Conservation (phyloP, 1,140 invertebrate species). For the Hypothenemus hampei region DNA sequence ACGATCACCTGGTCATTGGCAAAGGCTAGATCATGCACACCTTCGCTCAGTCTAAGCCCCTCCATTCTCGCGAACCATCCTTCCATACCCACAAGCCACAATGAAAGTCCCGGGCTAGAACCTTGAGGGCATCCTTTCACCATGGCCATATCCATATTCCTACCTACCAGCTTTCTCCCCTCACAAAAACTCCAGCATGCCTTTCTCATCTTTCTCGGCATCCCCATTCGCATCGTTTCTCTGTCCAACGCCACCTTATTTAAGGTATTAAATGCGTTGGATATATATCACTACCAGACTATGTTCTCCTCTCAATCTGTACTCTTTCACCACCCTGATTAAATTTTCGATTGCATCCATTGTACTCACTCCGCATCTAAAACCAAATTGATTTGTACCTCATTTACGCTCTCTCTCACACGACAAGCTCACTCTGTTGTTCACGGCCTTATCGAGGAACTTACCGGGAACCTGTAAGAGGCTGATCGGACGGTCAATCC, state of each 20-base stretch:
- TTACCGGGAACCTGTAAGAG: neutral
- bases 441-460: constrained; percentile 1
- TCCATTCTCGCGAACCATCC: constrained; percentile 19
- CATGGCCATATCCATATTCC: too few relatives aligned
- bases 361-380: constrained; percentile 17
- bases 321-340: neutral
- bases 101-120: constrained; percentile 22
- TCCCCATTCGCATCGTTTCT: neutral
- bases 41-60: neutral
- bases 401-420: neutral
- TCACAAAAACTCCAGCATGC: constrained; percentile 8
- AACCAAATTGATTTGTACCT: constrained; percentile 16
- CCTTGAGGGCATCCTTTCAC: constrained; percentile 35
- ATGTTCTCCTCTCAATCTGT: constrained; percentile 6
- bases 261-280: constrained; percentile 25
- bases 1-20: constrained; percentile 25
- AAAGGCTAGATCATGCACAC: constrained; percentile 9
- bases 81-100: constrained; percentile 31
- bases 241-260: constrained; percentile 2
- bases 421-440: neutral
- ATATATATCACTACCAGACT: constrained; percentile 9
- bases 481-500: neutral
- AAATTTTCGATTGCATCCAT: constrained; percentile 10
- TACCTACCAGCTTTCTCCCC: constrained; percentile 11
- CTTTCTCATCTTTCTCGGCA: neutral